These are phyloP conservation scores for Limnephilus marmoratus DNA, from an alignment of 2,888 invertebrate species.

Conservation along the genomic window DNA sequence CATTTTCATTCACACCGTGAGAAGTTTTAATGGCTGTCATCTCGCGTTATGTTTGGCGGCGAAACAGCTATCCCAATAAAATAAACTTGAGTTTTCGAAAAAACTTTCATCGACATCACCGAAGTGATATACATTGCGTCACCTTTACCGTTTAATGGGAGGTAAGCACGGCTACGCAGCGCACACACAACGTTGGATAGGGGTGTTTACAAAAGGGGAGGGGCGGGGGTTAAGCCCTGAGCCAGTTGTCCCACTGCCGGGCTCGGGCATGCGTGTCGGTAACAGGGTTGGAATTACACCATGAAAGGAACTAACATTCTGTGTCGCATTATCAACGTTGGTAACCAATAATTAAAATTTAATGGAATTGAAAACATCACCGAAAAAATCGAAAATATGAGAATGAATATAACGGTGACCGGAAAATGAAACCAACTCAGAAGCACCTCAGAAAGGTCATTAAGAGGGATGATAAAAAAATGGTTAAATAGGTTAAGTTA, in stretches of 20 bases:
- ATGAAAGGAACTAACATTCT: not conserved
- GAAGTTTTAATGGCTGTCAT: not conserved
- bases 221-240: slow-evolving; percentile 16
- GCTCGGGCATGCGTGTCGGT: slow-evolving; percentile 20
- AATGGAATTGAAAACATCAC: not conserved
- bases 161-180: not conserved
- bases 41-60: not conserved
- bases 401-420: no score
- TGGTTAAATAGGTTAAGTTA: no score
- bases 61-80: not conserved
- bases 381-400: not conserved
- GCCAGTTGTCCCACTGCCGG: slow-evolving; percentile 39
- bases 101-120: not conserved
- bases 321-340: not conserved
- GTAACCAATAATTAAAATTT: not conserved
- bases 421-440: no score
- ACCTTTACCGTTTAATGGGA: not conserved
- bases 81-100: not conserved
- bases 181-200: slow-evolving; percentile 13
- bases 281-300: slow-evolving; percentile 23
- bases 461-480: no score
- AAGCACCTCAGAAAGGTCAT: no score
- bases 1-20: no score
- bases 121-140: not conserved
- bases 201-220: slow-evolving; percentile 40